These are phyloP conservation scores for Galerucella calmariensis DNA, from an alignment of 2,888 invertebrate species.

Conservation along the genomic window DNA sequence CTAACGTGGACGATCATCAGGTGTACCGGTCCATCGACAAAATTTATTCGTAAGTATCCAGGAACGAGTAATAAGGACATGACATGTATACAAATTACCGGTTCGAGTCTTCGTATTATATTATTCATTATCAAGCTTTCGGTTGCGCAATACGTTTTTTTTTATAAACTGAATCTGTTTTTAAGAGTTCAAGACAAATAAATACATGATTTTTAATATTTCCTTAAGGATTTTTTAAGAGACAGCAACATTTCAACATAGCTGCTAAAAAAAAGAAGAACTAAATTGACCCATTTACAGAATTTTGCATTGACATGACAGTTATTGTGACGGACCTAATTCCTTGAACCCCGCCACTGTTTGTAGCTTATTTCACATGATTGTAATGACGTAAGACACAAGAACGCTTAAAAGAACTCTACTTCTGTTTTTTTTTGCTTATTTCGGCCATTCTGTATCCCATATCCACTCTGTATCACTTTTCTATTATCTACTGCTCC, in stretches of 20 bases:
- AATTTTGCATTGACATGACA: too few relatives aligned
- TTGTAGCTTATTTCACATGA: too few relatives aligned
- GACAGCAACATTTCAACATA: too few relatives aligned
- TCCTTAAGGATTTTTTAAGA: too few relatives aligned
- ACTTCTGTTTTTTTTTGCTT: not conserved
- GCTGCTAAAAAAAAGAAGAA: too few relatives aligned
- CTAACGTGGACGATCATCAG: constrained; percentile 1
- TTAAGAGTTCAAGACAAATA: too few relatives aligned
- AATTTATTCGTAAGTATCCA: constrained; percentile 3
- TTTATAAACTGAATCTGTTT: not conserved
- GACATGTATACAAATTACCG: constrained; percentile 5
- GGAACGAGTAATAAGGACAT: constrained; percentile 10
- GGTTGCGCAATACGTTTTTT: not conserved
- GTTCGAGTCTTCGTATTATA: not conserved
- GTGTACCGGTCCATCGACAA: not conserved
- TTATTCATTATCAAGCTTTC: not conserved
- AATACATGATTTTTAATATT: too few relatives aligned
- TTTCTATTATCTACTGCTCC: not conserved
- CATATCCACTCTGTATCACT: not conserved
- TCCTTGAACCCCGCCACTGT: too few relatives aligned
- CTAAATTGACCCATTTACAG: too few relatives aligned
- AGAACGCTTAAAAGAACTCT: too few relatives aligned
- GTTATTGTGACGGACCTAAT: too few relatives aligned
- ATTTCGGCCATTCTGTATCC: too few relatives aligned
- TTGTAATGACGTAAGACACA: not conserved